Evolutionary conservation across 2,797 vertebrate species (phyloP), one percentile per base, ranked within the genome.

Genomic region (Pogoniulus pusillus): DNA sequence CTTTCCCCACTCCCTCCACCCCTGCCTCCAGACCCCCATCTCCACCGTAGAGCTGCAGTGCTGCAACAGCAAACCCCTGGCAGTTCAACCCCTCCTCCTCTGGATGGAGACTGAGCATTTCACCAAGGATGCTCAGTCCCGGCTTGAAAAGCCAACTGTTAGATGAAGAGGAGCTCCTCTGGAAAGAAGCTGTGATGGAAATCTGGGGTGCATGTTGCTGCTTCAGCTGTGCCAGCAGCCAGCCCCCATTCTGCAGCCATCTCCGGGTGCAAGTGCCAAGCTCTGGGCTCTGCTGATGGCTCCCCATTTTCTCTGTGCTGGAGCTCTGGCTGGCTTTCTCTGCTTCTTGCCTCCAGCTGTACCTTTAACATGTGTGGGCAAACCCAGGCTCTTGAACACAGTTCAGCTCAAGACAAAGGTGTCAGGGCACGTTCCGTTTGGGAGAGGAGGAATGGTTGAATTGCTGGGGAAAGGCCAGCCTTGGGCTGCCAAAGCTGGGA

Each of bases 301-400:
- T 94, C 82, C 71, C 57, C 73, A 87, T 75, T 76, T 78, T 78
- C 79, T 76, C 32, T 7, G 1, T 0, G 0, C 43, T 76, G 81
- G 74, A 91, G 75, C 84, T 9, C 45, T 55, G 82, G 43, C 51
- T 94, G 91, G 2, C 27, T 93, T 70, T 35, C 89, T 78, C 59
- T 84, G 76, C 68, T 45, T 41, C 87, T 94, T 0, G 65, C 96
- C 91, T 89, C 86, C 72, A 96, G 95, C 87, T 0, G 3, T 82
- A 49, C 73, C 93, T 96, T 83, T 94, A 83, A 96, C 95, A 84
- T 85, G 96, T 96, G 95, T 92, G 93, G 95, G 96, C 96, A 96
- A 91, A 96, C 78, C 63, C 82, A 34, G 81, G 76, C 10, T 89
- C 89, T 59, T 66, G 59, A 91, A 86, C 0, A 22, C 60, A 90